These are phyloP conservation scores for Sinocyclocheilus anophthalmus DNA, from an alignment of 2,113 vertebrate genomes.

Conservation along the genomic window DNA sequence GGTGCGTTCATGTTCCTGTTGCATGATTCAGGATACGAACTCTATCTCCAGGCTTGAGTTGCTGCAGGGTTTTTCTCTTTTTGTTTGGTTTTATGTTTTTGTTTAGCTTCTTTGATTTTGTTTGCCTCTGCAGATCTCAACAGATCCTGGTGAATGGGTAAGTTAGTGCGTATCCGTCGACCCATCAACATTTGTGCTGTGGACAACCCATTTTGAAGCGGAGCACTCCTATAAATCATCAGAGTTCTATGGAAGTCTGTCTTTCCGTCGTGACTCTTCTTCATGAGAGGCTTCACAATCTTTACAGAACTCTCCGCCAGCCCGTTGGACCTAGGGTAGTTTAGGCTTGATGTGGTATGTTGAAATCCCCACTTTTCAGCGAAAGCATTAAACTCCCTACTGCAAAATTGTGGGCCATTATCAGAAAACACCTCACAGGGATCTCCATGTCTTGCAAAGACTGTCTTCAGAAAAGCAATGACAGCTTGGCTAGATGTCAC, in stretches of 20 bases:
- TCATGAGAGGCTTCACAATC: no score
- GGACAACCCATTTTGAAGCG: conserved; percentile 45
- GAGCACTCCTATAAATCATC: conserved; percentile 45
- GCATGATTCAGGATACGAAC: neutral
- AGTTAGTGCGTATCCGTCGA: conserved; percentile 25
- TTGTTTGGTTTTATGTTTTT: conserved; percentile 34
- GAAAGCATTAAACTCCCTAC: no score
- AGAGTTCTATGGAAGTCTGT: conserved; percentile 34
- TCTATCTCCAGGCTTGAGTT: conserved; percentile 36
- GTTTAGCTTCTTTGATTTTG: conserved; percentile 29
- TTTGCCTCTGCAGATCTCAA: conserved; percentile 34
- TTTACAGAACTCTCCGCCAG: no score
- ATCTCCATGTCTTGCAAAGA: no score
- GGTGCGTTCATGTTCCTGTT: neutral
- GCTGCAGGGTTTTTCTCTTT: conserved; percentile 11
- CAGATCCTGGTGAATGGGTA: conserved; percentile 38
- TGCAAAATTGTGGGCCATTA: no score
- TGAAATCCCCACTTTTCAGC: no score
- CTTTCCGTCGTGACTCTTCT: neutral
- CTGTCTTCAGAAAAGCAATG: no score
- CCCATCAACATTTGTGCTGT: conserved; percentile 56
- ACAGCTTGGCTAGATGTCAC: no score
- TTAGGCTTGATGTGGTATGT: no score
- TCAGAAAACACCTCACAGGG: no score
- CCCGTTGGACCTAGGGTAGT: no score